Percentiles rank a stretch among this genome's conserved stretches.
Evolutionary conservation across 2,113 vertebrate species (phyloP).

Genomic region (Sterna hirundo): DNA sequence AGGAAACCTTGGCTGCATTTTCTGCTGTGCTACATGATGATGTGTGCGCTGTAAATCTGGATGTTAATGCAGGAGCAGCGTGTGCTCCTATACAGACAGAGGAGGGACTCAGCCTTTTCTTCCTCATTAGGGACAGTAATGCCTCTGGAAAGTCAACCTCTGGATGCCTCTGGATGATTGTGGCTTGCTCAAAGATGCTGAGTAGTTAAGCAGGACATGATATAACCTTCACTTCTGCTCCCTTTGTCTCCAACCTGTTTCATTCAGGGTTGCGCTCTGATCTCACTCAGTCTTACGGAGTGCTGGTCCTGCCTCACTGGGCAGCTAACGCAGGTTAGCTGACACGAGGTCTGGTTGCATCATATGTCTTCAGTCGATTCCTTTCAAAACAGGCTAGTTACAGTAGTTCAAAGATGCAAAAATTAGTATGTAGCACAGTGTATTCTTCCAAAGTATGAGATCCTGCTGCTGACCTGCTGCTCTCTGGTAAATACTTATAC

Average conservation of each 20-base stretch:
- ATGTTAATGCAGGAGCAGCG: not conserved
- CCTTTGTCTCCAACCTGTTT: not conserved
- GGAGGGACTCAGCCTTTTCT: not conserved
- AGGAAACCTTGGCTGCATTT: not conserved
- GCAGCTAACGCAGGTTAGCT: not conserved
- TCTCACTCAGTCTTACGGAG: not conserved
- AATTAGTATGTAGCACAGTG: not conserved
- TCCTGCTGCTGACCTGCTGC: not conserved
- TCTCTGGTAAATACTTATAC: not conserved
- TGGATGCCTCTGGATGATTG: not conserved
- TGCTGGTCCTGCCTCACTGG: not conserved
- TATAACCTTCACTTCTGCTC: not conserved
- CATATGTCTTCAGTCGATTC: not conserved
- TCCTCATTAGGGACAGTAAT: not conserved
- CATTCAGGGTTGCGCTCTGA: not conserved
- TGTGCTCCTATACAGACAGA: not conserved
- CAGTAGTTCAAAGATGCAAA: not conserved
- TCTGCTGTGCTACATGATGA: not conserved
- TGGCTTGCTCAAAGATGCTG: not conserved
- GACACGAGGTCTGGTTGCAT: not conserved
- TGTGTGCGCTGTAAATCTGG: not conserved
- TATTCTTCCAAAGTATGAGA: conserved; percentile 25
- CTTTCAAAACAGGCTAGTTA: not conserved
- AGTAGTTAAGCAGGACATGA: not conserved
- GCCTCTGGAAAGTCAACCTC: not conserved